Evolutionary conservation across 2,113 vertebrate species (phyloP).

Genomic region (Cervus canadensis): DNA sequence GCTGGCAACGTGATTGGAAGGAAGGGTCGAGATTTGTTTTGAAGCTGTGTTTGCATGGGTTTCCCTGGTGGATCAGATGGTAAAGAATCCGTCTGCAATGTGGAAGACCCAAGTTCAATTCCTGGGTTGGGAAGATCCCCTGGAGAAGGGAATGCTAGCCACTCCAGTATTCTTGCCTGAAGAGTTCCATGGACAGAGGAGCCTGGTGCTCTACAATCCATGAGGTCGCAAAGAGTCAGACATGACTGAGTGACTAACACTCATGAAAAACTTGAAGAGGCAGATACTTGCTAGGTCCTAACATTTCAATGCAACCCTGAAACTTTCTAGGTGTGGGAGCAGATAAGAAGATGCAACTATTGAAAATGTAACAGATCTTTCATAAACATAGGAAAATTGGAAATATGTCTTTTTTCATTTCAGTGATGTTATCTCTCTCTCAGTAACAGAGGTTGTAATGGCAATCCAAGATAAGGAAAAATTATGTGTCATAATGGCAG

Average conservation of each 20-base stretch:
- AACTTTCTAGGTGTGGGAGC: background rate
- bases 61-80: background rate
- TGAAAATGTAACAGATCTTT: background rate
- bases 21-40: background rate
- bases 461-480: background rate
- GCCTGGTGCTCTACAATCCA: background rate
- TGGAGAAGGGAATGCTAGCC: background rate
- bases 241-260: background rate
- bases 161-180: background rate
- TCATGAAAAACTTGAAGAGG: background rate
- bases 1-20: background rate
- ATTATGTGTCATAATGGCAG: background rate
- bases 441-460: background rate
- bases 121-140: background rate
- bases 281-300: background rate
- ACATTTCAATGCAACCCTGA: background rate
- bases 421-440: background rate
- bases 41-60: background rate
- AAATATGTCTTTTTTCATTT: background rate
- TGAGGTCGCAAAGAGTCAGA: background rate
- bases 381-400: background rate
- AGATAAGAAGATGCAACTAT: background rate
- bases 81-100: background rate
- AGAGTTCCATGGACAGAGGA: background rate
- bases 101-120: background rate